Conservation (phyloP, 1,140 invertebrate species). For the Aphis craccivora region DNA sequence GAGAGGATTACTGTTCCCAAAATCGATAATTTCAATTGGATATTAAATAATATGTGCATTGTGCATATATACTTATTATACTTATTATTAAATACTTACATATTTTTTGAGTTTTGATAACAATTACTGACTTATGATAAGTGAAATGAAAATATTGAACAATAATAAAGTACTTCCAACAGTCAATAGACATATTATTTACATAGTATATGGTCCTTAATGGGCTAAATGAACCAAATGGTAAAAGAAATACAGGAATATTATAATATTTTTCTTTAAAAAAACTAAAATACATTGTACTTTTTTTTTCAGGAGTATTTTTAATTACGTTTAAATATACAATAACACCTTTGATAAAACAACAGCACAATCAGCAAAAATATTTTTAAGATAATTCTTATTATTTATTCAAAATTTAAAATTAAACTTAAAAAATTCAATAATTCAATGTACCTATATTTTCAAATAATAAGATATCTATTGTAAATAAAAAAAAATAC, state of each 20-base stretch:
- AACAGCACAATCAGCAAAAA: background rate
- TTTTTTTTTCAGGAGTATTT: background rate
- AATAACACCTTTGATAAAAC: background rate
- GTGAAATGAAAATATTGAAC: too few relatives aligned
- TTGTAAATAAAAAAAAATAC: background rate
- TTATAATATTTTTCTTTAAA: background rate
- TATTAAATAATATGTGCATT: background rate
- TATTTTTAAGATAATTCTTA: background rate
- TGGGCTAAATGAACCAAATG: too few relatives aligned
- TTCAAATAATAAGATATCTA: background rate
- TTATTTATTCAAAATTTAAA: slow-evolving; percentile 12
- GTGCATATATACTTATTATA: too few relatives aligned
- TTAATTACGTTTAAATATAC: background rate
- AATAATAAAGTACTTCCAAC: too few relatives aligned
- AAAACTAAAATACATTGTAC: background rate
- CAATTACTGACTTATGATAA: too few relatives aligned
- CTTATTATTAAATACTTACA: too few relatives aligned
- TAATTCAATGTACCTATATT: background rate
- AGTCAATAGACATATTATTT: too few relatives aligned
- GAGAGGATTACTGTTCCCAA: background rate
- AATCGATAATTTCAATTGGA: background rate
- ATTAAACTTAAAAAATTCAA: background rate
- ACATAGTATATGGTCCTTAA: too few relatives aligned
- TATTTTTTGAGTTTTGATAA: too few relatives aligned
- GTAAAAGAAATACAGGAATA: background rate